A percentile compares a stretch with the other conserved stretches of the same genome.
Evolutionary conservation across 2,888 invertebrate species (phyloP).

Genomic region (Epinotia bilunana): DNA sequence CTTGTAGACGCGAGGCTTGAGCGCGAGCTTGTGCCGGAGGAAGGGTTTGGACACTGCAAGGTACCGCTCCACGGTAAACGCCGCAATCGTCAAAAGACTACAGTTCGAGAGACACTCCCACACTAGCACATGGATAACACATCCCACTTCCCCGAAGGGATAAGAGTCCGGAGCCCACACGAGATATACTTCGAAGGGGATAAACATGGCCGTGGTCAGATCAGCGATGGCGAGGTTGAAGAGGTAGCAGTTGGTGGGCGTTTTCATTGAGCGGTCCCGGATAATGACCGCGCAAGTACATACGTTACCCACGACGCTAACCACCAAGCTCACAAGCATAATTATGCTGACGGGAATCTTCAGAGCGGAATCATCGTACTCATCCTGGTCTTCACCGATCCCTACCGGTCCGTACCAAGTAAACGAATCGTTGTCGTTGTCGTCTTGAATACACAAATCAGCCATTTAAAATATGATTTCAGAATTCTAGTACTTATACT

Average conservation of each 20-base stretch:
- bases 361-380: conserved; percentile 83
- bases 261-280: conserved; percentile 90
- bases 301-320: conserved; percentile 89
- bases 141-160: conserved; percentile 90
- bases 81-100: conserved; percentile 92
- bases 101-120: conserved; percentile 93
- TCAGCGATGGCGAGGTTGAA: conserved; percentile 91
- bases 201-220: conserved; percentile 87
- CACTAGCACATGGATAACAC: conserved; percentile 88
- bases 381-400: conserved; percentile 63
- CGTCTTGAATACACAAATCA: conserved; percentile 43
- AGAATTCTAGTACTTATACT: background rate
- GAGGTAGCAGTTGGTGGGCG: conserved; percentile 92
- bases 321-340: conserved; percentile 86
- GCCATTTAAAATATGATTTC: conserved; percentile 23
- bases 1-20: conserved; percentile 90
- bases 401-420: conserved; percentile 70
- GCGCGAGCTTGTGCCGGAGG: conserved; percentile 89
- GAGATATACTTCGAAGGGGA: conserved; percentile 91
- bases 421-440: conserved; percentile 60
- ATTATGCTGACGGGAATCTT: conserved; percentile 79
- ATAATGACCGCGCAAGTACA: conserved; percentile 91
- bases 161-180: conserved; percentile 91
- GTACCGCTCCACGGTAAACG: conserved; percentile 94
- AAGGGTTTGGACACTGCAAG: conserved; percentile 94